phyloP scores from a whole-genome alignment of 2,113 vertebrate species.

The Dromas ardeola region DNA sequence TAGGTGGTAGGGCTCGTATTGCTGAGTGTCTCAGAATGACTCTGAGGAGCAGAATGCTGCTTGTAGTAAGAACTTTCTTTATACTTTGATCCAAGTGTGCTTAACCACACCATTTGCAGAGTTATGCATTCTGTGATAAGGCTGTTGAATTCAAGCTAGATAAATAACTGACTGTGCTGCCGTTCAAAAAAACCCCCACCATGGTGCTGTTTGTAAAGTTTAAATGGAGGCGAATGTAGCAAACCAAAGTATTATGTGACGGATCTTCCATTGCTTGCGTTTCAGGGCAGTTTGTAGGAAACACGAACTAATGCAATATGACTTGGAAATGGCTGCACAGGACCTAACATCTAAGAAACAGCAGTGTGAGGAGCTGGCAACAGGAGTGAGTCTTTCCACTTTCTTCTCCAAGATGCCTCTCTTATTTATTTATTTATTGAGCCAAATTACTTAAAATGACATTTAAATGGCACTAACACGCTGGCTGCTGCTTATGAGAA shows the following conservation, averaged over 20 bases:
- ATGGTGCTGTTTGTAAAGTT: neutral
- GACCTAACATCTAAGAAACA: conserved; percentile 92
- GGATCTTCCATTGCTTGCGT: conserved; percentile 7
- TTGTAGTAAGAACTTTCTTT: neutral
- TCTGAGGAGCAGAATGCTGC: neutral
- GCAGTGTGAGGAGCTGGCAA: conserved; percentile 91
- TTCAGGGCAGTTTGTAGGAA: conserved; percentile 93
- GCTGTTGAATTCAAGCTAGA: neutral
- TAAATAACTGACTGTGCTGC: neutral
- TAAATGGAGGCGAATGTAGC: neutral
- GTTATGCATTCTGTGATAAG: neutral
- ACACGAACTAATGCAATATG: conserved; percentile 92
- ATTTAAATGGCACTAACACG: conserved; percentile 3
- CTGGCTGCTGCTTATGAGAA: neutral
- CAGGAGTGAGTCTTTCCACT: conserved; percentile 81
- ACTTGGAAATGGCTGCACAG: conserved; percentile 87
- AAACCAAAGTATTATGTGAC: neutral
- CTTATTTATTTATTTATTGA: neutral
- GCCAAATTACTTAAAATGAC: conserved; percentile 38
- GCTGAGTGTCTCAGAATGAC: neutral
- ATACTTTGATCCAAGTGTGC: neutral
- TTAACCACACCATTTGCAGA: neutral
- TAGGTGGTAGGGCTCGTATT: neutral
- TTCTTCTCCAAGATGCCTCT: conserved; percentile 34
- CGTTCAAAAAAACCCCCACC: neutral